Evolutionary conservation across 1,140 invertebrate species (phyloP).

Genomic region (Drosophila aff.): DNA sequence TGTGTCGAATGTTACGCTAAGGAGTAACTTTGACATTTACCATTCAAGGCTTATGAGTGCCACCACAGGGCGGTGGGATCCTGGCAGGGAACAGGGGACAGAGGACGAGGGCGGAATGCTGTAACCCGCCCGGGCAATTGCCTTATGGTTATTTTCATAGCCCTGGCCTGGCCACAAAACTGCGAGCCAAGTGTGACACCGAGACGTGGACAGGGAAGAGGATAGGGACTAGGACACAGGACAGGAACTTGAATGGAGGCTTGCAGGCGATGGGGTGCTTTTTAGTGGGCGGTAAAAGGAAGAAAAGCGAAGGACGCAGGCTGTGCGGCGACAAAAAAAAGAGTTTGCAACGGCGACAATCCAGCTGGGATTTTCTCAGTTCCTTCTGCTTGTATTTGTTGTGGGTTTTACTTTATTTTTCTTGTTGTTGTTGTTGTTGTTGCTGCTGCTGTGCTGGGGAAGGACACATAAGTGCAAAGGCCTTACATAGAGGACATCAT

Average conservation of each 20-base stretch:
- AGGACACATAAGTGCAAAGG: constrained; percentile 39
- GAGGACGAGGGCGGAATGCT: constrained; percentile 28
- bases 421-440: constrained; percentile 11
- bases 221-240: constrained; percentile 24
- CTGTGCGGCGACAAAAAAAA: constrained; percentile 25
- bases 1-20: constrained; percentile 84
- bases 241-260: constrained; percentile 38
- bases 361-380: constrained; percentile 68
- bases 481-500: constrained; percentile 52
- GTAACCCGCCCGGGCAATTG: constrained; percentile 75
- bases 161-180: constrained; percentile 80
- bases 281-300: constrained; percentile 41
- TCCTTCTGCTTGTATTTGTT: constrained; percentile 18
- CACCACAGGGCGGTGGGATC: constrained; percentile 39
- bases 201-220: constrained; percentile 36
- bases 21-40: constrained; percentile 84
- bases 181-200: constrained; percentile 80
- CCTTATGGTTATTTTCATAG: constrained; percentile 84
- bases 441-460: constrained; percentile 16
- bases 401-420: constrained; percentile 23
- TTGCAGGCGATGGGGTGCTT: constrained; percentile 5
- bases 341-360: constrained; percentile 45
- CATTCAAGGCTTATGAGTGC: constrained; percentile 83
- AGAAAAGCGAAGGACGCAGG: constrained; percentile 40
- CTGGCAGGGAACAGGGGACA: not conserved